phyloP scores from a whole-genome alignment of 2,888 invertebrate species.

The Synergus gifuensis region DNA sequence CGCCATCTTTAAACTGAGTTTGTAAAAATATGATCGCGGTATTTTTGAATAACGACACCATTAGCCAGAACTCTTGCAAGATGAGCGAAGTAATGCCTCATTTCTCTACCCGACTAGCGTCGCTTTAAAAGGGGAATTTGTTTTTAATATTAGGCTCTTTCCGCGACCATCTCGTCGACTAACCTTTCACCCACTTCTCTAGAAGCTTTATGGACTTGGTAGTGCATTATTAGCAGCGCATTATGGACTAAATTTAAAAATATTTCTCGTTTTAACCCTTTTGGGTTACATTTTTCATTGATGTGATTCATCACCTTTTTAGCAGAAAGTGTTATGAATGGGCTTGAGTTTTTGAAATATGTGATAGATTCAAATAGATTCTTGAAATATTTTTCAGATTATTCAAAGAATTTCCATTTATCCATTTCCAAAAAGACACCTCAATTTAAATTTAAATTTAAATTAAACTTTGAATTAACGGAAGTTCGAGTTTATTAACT shows the following conservation, averaged over 20 bases:
- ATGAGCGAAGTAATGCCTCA: conserved; percentile 71
- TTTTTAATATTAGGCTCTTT: conserved; percentile 66
- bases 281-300: neutral
- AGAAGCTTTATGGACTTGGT: conserved; percentile 56
- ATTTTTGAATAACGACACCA: conserved; percentile 76
- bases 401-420: too few relatives aligned
- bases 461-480: neutral
- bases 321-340: neutral
- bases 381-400: neutral
- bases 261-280: neutral
- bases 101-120: conserved; percentile 58
- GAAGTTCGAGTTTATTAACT: neutral
- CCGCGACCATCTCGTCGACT: conserved; percentile 31
- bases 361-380: neutral
- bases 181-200: conserved; percentile 48
- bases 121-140: conserved; percentile 68
- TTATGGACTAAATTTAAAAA: conserved; percentile 10
- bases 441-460: too few relatives aligned
- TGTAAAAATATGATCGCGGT: conserved; percentile 73
- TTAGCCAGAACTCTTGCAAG: conserved; percentile 72
- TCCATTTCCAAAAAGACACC: too few relatives aligned
- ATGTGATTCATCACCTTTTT: neutral
- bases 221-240: conserved; percentile 25
- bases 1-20: conserved; percentile 11
- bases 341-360: neutral